These are phyloP conservation scores for Gymnoscopelus braueri DNA, from an alignment of 2,797 vertebrate species.

Conservation along the genomic window DNA sequence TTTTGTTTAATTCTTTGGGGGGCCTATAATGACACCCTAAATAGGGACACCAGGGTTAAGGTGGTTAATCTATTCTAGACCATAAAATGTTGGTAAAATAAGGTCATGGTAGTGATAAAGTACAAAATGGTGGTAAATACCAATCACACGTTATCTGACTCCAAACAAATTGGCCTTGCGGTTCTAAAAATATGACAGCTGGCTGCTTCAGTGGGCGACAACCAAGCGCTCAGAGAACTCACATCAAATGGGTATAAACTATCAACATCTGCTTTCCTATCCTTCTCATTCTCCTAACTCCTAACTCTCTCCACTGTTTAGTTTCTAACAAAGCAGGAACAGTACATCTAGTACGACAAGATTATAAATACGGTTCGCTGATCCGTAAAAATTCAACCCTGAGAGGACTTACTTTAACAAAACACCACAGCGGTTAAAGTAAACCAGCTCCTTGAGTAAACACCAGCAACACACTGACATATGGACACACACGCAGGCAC, in stretches of 20 bases:
- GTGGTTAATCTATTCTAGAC: too few species aligned
- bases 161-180: too few species aligned
- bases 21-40: too few species aligned
- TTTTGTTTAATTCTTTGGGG: too few species aligned
- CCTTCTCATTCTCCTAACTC: not conserved
- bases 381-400: not conserved
- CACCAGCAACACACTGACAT: conserved; percentile 8
- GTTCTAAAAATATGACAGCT: not conserved
- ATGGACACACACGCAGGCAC: conserved; percentile 14
- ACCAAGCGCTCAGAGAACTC: too few species aligned
- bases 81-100: too few species aligned
- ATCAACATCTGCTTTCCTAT: not conserved
- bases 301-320: not conserved
- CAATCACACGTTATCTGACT: too few species aligned
- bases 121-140: too few species aligned
- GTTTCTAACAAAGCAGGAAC: not conserved
- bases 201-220: conserved; percentile 21
- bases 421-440: not conserved
- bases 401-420: not conserved
- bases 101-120: too few species aligned
- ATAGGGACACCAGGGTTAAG: too few species aligned
- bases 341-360: not conserved
- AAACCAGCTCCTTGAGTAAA: conserved; percentile 22
- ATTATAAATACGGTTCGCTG: not conserved
- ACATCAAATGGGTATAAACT: too few species aligned